A percentile compares a stretch with the other conserved stretches of the same genome.
Conservation (phyloP, 1,140 invertebrate genomes). For the Telenomus remus region DNA sequence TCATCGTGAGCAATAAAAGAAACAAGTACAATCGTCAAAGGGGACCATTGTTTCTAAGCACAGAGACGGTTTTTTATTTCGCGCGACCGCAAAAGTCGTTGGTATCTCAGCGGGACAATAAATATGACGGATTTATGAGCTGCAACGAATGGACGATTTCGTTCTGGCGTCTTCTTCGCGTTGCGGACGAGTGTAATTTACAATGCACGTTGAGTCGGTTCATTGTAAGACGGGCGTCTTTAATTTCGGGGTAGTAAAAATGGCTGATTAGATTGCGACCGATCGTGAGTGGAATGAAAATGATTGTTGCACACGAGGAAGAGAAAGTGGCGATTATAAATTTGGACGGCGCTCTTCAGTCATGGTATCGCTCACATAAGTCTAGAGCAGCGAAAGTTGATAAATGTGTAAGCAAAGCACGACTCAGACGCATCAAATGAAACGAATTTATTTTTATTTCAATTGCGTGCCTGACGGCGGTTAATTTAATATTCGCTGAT, state of each 20-base stretch:
- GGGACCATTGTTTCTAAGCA: slow-evolving; percentile 6
- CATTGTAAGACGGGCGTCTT: background rate
- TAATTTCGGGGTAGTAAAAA: background rate
- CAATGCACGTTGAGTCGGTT: slow-evolving; percentile 11
- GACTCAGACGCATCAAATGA: slow-evolving; percentile 10
- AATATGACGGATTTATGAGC: slow-evolving; percentile 52
- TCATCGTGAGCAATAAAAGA: too few relatives aligned
- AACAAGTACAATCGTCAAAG: too few relatives aligned
- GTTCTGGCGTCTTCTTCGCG: slow-evolving; percentile 38
- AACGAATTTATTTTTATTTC: slow-evolving; percentile 26
- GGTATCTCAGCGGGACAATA: slow-evolving; percentile 33
- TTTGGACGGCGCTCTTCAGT: slow-evolving; percentile 31
- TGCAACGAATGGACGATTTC: slow-evolving; percentile 44
- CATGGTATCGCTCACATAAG: slow-evolving; percentile 26
- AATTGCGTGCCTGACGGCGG: slow-evolving; percentile 8
- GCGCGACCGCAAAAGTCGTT: slow-evolving; percentile 13
- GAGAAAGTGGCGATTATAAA: slow-evolving; percentile 43
- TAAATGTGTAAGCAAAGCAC: slow-evolving; percentile 13
- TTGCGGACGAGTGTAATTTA: slow-evolving; percentile 32
- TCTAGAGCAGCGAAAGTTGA: slow-evolving; percentile 31
- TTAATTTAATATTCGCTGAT: slow-evolving; percentile 20
- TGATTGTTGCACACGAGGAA: slow-evolving; percentile 22
- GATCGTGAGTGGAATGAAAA: background rate
- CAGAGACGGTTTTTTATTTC: slow-evolving; percentile 30
- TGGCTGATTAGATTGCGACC: slow-evolving; percentile 2